Conservation (phyloP, 2,113 vertebrate genomes). For the Pelecanus crispus region DNA sequence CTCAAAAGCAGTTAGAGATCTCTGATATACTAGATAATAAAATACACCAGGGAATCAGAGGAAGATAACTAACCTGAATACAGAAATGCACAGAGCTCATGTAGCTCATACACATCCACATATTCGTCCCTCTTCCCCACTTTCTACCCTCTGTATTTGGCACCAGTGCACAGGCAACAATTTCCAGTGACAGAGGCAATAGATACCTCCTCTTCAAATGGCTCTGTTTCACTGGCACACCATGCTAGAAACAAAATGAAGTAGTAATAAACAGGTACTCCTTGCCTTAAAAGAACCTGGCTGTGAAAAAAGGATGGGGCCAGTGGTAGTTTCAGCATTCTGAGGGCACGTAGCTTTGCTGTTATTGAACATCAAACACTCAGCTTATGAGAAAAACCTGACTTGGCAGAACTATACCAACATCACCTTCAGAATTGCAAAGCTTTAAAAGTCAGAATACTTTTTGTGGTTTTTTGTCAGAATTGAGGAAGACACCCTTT, state of each 20-base stretch:
- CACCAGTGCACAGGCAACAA: background rate
- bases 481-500: background rate
- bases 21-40: background rate
- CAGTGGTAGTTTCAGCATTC: background rate
- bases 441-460: background rate
- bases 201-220: background rate
- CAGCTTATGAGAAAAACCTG: background rate
- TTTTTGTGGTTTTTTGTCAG: background rate
- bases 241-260: background rate
- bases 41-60: background rate
- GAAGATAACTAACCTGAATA: background rate
- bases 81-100: background rate
- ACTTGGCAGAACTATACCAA: background rate
- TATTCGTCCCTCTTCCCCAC: background rate
- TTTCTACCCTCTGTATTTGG: background rate
- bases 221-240: background rate
- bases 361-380: background rate
- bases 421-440: background rate
- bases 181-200: background rate
- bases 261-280: rapidly evolving
- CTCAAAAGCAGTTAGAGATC: background rate
- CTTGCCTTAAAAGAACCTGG: background rate
- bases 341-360: background rate
- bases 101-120: background rate
- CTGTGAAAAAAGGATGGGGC: background rate